These are phyloP conservation scores for Talpa occidentalis DNA, from an alignment of 2,113 vertebrate species.

Conservation along the genomic window DNA sequence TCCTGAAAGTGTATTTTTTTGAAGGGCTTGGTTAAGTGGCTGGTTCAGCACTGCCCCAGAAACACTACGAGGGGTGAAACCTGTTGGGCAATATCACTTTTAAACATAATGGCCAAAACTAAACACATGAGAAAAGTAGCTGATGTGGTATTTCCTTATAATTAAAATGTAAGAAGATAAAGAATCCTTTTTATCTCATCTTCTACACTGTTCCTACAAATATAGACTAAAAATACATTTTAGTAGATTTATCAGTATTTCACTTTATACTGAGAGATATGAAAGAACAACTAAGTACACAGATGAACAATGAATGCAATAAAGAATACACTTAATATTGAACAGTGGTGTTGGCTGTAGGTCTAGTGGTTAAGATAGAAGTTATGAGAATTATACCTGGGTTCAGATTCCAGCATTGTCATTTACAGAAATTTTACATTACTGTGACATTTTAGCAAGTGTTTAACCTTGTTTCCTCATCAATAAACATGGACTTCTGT, in stretches of 20 bases:
- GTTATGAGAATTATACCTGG: neutral
- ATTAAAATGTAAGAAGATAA: neutral
- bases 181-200: neutral
- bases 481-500: neutral
- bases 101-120: neutral
- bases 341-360: neutral
- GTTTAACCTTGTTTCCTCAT: conserved; percentile 21
- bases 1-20: conserved; percentile 8
- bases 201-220: neutral
- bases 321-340: neutral
- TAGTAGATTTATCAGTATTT: neutral
- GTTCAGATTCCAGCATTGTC: neutral
- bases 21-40: neutral
- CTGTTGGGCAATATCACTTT: neutral
- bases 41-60: neutral
- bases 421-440: neutral
- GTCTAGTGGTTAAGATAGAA: neutral
- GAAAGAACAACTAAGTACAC: neutral
- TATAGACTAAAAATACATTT: neutral
- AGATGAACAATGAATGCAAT: neutral
- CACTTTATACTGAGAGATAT: neutral
- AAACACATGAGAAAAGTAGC: neutral
- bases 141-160: neutral
- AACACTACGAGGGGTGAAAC: neutral
- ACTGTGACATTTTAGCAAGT: conserved; percentile 2